Percentiles rank a stretch among this genome's conserved stretches.
Conservation (phyloP, 1,140 invertebrate species). For the Bursaphelenchus mucronatus region DNA sequence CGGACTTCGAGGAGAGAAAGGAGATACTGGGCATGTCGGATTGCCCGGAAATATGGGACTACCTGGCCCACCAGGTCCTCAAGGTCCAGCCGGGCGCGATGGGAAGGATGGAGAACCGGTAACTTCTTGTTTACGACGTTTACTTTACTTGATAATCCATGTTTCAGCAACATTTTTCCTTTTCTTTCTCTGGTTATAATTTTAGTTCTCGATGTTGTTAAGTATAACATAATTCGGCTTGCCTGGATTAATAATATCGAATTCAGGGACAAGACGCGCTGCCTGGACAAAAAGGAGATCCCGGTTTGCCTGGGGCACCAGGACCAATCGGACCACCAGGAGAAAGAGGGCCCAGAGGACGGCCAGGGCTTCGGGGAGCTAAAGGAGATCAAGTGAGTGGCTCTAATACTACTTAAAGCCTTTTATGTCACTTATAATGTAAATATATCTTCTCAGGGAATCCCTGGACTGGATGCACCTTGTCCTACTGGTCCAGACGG, state of each 20-base stretch:
- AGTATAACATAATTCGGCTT: background rate
- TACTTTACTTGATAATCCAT: background rate
- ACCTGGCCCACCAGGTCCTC: background rate
- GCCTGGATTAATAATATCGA: background rate
- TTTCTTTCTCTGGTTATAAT: background rate
- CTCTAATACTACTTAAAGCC: slow-evolving; percentile 6
- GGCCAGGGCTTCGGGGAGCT: slow-evolving; percentile 81
- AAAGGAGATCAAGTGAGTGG: slow-evolving; percentile 75
- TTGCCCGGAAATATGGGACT: background rate
- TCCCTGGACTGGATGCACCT: slow-evolving; percentile 89
- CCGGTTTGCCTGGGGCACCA: background rate
- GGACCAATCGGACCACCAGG: slow-evolving; percentile 68
- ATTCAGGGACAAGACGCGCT: slow-evolving; percentile 13
- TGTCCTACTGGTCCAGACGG: slow-evolving; percentile 89
- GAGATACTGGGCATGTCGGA: slow-evolving; percentile 73
- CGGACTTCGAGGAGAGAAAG: slow-evolving; percentile 74
- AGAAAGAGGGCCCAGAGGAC: slow-evolving; percentile 75
- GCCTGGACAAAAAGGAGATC: slow-evolving; percentile 23
- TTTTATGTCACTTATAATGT: background rate
- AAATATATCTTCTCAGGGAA: slow-evolving; percentile 66
- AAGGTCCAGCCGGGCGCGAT: background rate
- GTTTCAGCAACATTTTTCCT: background rate
- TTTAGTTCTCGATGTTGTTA: background rate
- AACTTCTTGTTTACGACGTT: background rate
- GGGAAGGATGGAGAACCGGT: slow-evolving; percentile 2